phyloP scores from a whole-genome alignment of 1,140 invertebrate genomes.

The Mya arenaria region DNA sequence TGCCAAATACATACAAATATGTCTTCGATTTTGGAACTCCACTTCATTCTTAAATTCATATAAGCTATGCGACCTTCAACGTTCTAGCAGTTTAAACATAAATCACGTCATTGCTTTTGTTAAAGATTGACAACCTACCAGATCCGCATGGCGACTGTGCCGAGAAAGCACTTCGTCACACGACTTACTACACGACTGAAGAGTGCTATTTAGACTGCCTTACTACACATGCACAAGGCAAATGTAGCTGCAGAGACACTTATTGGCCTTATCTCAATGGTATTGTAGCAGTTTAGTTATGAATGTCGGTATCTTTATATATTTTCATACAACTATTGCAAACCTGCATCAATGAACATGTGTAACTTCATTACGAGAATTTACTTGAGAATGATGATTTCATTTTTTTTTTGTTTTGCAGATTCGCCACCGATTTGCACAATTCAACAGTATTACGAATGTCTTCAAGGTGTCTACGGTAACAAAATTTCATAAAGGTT shows the following conservation, averaged over 20 bases:
- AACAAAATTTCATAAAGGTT: neutral
- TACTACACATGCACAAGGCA: neutral
- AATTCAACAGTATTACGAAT: constrained; percentile 13
- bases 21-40: too few relatives aligned
- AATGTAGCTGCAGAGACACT: constrained; percentile 31
- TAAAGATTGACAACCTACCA: constrained; percentile 44
- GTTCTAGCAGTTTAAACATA: too few relatives aligned
- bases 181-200: constrained; percentile 16
- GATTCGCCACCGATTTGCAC: constrained; percentile 23
- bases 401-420: neutral
- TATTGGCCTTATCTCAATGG: constrained; percentile 33
- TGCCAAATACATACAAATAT: too few relatives aligned
- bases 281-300: too few relatives aligned
- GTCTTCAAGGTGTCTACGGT: constrained; percentile 14
- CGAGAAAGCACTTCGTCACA: neutral
- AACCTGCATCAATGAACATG: too few relatives aligned
- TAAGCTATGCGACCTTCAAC: too few relatives aligned
- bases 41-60: too few relatives aligned
- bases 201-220: constrained; percentile 27
- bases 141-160: constrained; percentile 43
- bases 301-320: too few relatives aligned
- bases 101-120: neutral
- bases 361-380: too few relatives aligned
- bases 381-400: too few relatives aligned
- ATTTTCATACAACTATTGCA: too few relatives aligned